Evolutionary conservation across 2,888 invertebrate species (phyloP).

Genomic region (Drosophila villosipedis): DNA sequence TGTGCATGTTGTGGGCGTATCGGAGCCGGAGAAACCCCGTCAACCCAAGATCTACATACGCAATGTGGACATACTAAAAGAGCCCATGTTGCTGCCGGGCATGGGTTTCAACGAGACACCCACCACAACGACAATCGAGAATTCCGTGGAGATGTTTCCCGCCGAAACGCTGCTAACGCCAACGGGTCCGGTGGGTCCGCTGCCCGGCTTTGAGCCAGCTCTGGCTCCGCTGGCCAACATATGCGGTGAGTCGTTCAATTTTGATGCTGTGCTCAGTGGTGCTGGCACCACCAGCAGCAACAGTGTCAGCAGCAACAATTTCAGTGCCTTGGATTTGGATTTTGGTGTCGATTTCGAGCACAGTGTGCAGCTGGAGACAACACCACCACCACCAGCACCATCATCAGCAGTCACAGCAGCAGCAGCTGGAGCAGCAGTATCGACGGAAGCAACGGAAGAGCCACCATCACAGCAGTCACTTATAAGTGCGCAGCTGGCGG

Average conservation of each 20-base stretch:
- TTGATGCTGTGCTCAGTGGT: constrained; percentile 58
- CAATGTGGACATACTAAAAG: constrained; percentile 84
- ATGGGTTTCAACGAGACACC: constrained; percentile 51
- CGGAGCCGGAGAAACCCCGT: constrained; percentile 67
- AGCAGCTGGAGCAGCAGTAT: constrained; percentile 31
- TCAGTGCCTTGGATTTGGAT: constrained; percentile 67
- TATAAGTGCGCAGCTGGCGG: constrained; percentile 21
- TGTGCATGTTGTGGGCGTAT: constrained; percentile 33
- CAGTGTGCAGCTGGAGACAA: constrained; percentile 57
- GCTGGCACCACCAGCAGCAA: constrained; percentile 30
- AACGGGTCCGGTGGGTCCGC: constrained; percentile 41
- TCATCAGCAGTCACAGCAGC: too few relatives aligned
- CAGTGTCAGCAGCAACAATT: constrained; percentile 42
- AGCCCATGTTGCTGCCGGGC: constrained; percentile 80
- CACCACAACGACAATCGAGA: constrained; percentile 2
- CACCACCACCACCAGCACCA: constrained; percentile 44
- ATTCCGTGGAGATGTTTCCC: constrained; percentile 41
- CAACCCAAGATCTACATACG: constrained; percentile 85
- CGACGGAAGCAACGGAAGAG: neutral
- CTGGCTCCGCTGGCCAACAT: constrained; percentile 57
- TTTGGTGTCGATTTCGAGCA: constrained; percentile 65
- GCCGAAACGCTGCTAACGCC: constrained; percentile 58
- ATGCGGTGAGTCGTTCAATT: constrained; percentile 62
- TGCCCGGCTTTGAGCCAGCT: constrained; percentile 61
- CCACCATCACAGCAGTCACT: constrained; percentile 3